These are phyloP conservation scores for Nesospiza acunhae DNA, from an alignment of 2,113 vertebrate genomes.

Conservation along the genomic window DNA sequence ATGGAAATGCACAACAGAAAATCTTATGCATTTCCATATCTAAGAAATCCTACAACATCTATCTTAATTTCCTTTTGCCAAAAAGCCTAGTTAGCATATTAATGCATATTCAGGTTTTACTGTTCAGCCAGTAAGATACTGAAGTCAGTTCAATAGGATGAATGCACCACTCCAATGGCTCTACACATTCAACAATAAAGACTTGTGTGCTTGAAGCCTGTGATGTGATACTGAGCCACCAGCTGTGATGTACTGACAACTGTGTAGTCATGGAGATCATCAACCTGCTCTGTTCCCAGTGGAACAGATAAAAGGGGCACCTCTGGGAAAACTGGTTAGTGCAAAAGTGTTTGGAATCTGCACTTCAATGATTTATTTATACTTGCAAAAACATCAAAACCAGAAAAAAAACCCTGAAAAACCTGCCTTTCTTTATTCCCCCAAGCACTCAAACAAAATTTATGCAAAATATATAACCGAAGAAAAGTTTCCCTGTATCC, in stretches of 20 bases:
- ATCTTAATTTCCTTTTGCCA: conserved; percentile 22
- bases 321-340: conserved; percentile 37
- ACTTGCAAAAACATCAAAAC: conserved; percentile 9
- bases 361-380: conserved; percentile 44
- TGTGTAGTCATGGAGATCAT: conserved; percentile 49
- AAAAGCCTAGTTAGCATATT: conserved; percentile 45
- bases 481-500: not conserved
- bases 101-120: conserved; percentile 32
- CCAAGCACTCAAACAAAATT: not conserved
- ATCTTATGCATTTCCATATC: not conserved
- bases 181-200: conserved; percentile 4
- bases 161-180: not conserved
- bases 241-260: conserved; percentile 45
- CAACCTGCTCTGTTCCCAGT: conserved; percentile 17
- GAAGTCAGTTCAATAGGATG: conserved; percentile 26
- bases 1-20: not conserved
- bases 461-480: not conserved
- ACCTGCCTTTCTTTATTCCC: not conserved
- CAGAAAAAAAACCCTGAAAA: not conserved
- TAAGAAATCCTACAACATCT: conserved; percentile 1
- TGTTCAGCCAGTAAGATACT: conserved; percentile 22
- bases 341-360: conserved; percentile 3
- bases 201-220: conserved; percentile 2
- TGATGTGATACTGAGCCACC: conserved; percentile 29
- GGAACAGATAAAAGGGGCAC: conserved; percentile 25